phyloP scores from a whole-genome alignment of 2,888 invertebrate species.

The Leistus spinibarbis region DNA sequence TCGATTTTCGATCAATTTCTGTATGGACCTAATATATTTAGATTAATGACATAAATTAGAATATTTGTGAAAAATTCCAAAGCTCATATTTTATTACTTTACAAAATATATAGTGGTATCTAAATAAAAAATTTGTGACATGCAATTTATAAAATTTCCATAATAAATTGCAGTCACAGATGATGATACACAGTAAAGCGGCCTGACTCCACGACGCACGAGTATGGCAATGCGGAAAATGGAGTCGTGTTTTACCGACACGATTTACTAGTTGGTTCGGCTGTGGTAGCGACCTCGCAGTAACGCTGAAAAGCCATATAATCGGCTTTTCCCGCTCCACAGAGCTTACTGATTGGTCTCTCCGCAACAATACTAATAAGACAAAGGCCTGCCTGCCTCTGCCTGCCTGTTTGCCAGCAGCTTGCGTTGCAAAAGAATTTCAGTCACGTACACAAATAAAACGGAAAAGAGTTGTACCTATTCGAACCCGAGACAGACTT shows the following conservation, averaged over 20 bases:
- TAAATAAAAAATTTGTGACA: no score
- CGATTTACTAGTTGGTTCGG: not conserved
- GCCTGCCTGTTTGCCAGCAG: not conserved
- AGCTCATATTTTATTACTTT: no score
- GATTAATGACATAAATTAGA: no score
- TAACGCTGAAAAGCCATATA: slow-evolving; percentile 36
- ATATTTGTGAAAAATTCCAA: no score
- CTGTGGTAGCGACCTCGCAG: not conserved
- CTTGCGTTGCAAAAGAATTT: slow-evolving; percentile 38
- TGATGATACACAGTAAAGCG: no score
- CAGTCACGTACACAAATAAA: slow-evolving; percentile 41
- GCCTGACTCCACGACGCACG: not conserved
- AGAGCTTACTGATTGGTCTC: slow-evolving; percentile 41
- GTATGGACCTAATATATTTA: no score
- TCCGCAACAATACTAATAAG: slow-evolving; percentile 43
- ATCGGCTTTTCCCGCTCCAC: slow-evolving; percentile 42
- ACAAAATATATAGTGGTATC: no score
- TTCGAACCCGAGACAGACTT: slow-evolving; percentile 11
- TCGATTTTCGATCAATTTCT: no score
- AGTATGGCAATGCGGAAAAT: not conserved
- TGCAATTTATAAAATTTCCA: slow-evolving; percentile 7
- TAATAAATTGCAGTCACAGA: slow-evolving; percentile 16
- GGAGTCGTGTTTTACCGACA: slow-evolving; percentile 20
- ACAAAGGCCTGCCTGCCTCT: slow-evolving; percentile 8
- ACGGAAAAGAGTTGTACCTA: slow-evolving; percentile 12